A percentile compares a stretch with the other conserved stretches of the same genome.
These are phyloP conservation scores for Polyergus mexicanus DNA, from an alignment of 1,140 invertebrate genomes.

Conservation along the genomic window DNA sequence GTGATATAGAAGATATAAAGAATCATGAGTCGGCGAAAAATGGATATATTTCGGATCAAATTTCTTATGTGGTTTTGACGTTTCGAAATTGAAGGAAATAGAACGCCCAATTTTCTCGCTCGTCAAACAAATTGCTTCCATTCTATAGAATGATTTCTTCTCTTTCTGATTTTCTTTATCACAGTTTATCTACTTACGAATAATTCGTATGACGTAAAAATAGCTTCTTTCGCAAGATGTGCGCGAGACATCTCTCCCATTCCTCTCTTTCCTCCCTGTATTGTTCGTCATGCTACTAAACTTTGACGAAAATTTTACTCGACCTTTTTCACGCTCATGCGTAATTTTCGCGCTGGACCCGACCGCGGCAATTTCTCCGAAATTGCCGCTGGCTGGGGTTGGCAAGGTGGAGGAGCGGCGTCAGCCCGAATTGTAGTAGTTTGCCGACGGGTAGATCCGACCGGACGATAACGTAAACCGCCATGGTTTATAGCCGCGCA, in stretches of 20 bases:
- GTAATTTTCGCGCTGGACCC: neutral
- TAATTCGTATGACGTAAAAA: too few species aligned
- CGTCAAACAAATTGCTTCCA: constrained; percentile 45
- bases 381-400: neutral
- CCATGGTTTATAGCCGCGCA: constrained; percentile 72
- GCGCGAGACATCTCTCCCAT: neutral
- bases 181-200: constrained; percentile 12
- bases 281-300: neutral
- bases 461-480: constrained; percentile 76
- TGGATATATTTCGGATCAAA: neutral
- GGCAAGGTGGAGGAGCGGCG: constrained; percentile 65
- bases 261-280: neutral
- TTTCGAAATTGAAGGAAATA: constrained; percentile 13
- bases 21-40: neutral
- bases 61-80: constrained; percentile 2
- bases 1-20: neutral
- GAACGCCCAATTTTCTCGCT: constrained; percentile 3
- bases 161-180: constrained; percentile 9
- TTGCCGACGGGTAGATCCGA: constrained; percentile 74
- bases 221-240: neutral
- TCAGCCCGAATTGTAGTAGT: constrained; percentile 76
- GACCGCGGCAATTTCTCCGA: constrained; percentile 68
- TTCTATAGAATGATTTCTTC: neutral
- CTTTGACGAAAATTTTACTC: constrained; percentile 1
- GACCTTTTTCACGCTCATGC: neutral